These are phyloP conservation scores for Prinia subflava DNA, from an alignment of 2,113 vertebrate species.

Conservation along the genomic window DNA sequence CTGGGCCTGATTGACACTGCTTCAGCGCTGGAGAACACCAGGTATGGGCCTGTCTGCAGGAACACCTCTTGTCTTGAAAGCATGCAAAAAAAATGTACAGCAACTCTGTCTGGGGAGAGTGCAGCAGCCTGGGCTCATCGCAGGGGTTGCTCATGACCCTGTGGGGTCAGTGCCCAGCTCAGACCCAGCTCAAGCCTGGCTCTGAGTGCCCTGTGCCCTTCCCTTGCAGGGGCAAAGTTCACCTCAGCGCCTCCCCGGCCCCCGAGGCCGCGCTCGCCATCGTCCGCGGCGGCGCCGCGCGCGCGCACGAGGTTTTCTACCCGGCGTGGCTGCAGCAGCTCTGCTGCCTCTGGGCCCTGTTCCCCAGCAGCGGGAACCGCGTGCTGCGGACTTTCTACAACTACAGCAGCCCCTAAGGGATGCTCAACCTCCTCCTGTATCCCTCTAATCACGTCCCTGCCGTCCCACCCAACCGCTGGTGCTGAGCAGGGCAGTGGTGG, in stretches of 20 bases:
- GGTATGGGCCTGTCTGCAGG: constrained; percentile 37
- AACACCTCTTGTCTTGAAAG: neutral
- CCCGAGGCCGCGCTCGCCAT: constrained; percentile 80
- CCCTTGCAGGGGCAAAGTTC: constrained; percentile 62
- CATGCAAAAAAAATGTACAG: neutral
- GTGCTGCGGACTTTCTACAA: constrained; percentile 70
- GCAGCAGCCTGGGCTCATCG: neutral
- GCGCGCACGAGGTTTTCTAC: constrained; percentile 74
- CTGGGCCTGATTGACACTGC: constrained; percentile 83
- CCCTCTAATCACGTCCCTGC: neutral
- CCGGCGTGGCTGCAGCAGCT: constrained; percentile 70
- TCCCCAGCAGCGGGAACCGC: constrained; percentile 49
- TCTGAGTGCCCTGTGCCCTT: neutral
- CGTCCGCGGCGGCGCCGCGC: constrained; percentile 69
- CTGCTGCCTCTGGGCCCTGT: constrained; percentile 68
- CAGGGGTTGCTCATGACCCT: neutral
- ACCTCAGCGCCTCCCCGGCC: constrained; percentile 67
- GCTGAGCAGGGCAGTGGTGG: neutral
- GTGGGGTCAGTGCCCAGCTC: neutral
- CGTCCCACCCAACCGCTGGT: no score
- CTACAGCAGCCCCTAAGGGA: constrained; percentile 19
- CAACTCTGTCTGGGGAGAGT: neutral
- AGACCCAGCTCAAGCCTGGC: neutral
- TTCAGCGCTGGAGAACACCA: constrained; percentile 72
- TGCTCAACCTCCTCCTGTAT: neutral